A percentile compares a stretch with the other conserved stretches of the same genome.
phyloP scores from a whole-genome alignment of 2,888 invertebrate genomes.

The Lingula anatina region DNA sequence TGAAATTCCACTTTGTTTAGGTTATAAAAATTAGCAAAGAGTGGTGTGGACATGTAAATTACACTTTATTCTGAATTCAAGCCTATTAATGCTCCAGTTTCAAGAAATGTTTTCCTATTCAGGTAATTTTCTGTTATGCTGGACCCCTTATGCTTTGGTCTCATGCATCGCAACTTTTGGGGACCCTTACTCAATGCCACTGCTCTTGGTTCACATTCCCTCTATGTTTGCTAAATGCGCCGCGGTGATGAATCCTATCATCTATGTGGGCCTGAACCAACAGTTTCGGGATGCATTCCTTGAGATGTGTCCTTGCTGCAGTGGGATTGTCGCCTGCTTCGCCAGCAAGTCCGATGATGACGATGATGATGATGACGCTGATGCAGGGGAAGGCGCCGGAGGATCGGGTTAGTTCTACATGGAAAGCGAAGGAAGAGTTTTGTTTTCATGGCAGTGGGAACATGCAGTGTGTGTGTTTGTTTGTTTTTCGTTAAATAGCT shows the following conservation, averaged over 20 bases:
- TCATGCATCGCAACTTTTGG: conserved; percentile 29
- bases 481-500: no score
- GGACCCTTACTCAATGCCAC: conserved; percentile 16
- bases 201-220: conserved; percentile 20
- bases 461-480: no score
- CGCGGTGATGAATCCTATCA: conserved; percentile 31
- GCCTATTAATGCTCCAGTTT: background rate
- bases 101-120: conserved; percentile 1
- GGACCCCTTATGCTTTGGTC: conserved; percentile 36
- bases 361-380: no score
- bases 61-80: background rate
- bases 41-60: conserved; percentile 6
- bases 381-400: no score
- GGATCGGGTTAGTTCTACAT: no score
- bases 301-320: no score
- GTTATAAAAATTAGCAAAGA: no score
- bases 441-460: no score
- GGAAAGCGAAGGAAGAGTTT: no score
- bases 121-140: conserved; percentile 26
- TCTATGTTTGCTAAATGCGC: conserved; percentile 30
- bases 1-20: no score
- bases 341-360: no score
- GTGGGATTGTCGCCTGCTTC: no score
- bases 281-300: conserved; percentile 18
- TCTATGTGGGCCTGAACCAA: conserved; percentile 35